Evolutionary conservation across 37 sponge, comb jelly and placozoan genomes (phyloP).

Genomic region (Halisarca cf. caerulea): DNA sequence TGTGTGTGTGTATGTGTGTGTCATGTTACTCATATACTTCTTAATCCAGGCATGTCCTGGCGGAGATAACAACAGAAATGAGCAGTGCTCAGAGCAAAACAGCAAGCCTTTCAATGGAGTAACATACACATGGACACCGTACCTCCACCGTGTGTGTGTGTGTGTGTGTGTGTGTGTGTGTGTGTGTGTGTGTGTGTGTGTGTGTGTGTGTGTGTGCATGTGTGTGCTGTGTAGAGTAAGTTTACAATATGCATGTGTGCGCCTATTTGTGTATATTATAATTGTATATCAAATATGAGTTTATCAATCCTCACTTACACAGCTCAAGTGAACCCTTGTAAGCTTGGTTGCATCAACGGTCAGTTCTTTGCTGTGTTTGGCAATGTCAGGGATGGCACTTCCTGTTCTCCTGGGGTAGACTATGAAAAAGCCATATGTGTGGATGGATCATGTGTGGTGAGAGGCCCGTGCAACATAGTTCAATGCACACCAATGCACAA

Average conservation of each 20-base stretch:
- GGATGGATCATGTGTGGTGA: neutral
- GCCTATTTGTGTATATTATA: too few relatives aligned
- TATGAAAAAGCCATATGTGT: slow-evolving; percentile 14
- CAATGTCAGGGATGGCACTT: slow-evolving; percentile 8
- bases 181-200: slow-evolving; percentile 46
- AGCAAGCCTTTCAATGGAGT: slow-evolving; percentile 82
- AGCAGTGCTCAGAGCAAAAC: slow-evolving; percentile 87
- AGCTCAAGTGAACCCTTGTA: too few relatives aligned
- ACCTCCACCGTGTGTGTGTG: slow-evolving; percentile 58
- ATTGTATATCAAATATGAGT: too few relatives aligned
- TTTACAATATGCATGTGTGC: too few relatives aligned
- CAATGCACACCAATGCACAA: too few relatives aligned
- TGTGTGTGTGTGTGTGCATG: slow-evolving; percentile 18
- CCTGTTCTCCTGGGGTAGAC: neutral
- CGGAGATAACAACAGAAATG: slow-evolving; percentile 79
- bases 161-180: slow-evolving; percentile 23
- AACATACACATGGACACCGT: slow-evolving; percentile 71
- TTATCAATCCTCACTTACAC: too few relatives aligned
- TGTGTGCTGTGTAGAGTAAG: too few relatives aligned
- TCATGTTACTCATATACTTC: too few relatives aligned
- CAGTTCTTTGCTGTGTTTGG: neutral
- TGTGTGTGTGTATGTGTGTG: too few relatives aligned
- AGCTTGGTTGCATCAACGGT: neutral
- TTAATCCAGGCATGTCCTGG: slow-evolving; percentile 4
- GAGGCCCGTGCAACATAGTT: too few relatives aligned